These are phyloP conservation scores for Nephrotoma flavescens DNA, from an alignment of 2,888 invertebrate species.

Conservation along the genomic window DNA sequence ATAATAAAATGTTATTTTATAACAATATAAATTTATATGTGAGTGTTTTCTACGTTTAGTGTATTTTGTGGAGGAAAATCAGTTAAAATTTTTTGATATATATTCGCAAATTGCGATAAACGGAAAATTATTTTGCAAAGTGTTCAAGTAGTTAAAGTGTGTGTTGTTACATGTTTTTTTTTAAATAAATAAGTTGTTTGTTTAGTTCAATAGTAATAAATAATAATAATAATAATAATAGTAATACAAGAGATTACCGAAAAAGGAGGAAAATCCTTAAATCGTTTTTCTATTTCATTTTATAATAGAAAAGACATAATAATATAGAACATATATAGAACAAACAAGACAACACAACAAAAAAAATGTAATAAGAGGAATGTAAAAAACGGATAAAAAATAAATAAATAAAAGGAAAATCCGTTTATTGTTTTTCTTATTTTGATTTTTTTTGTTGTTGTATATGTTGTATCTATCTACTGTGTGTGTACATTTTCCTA, in stretches of 20 bases:
- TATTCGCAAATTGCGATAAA: not conserved
- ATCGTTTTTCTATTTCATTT: not conserved
- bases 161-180: not conserved
- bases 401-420: not conserved
- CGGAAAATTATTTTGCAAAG: not conserved
- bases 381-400: not conserved
- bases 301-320: not conserved
- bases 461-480: not conserved
- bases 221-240: not conserved
- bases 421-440: not conserved
- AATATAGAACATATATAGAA: not conserved
- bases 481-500: not conserved
- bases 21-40: not conserved
- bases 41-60: not conserved
- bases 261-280: not conserved
- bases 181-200: not conserved
- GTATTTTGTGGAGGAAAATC: not conserved
- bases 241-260: not conserved
- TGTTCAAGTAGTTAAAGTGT: not conserved
- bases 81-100: not conserved
- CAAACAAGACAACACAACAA: not conserved
- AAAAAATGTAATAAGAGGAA: not conserved
- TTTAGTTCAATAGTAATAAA: not conserved
- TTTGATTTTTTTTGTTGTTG: not conserved
- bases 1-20: not conserved